Percentiles rank a stretch among this genome's conserved stretches.
phyloP scores from a whole-genome alignment of 2,797 vertebrate genomes.

The Mus caroli region DNA sequence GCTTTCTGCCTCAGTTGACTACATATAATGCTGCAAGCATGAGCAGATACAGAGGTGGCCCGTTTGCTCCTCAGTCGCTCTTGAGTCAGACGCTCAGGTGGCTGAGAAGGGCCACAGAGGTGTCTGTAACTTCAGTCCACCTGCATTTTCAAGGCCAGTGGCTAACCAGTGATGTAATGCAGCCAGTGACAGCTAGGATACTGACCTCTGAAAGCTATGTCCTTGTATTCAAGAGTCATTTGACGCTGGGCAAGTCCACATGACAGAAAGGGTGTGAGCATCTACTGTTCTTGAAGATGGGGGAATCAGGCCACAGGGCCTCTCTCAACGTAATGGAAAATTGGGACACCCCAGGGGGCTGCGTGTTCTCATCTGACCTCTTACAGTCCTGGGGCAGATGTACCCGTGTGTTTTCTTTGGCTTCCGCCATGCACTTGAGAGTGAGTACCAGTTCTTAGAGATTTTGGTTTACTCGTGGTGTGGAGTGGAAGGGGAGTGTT shows the following conservation, averaged over 20 bases:
- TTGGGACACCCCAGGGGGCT: not conserved
- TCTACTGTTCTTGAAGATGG: not conserved
- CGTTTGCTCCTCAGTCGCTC: not conserved
- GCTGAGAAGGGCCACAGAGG: not conserved
- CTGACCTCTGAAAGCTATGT: not conserved
- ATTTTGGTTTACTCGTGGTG: slow-evolving; percentile 32
- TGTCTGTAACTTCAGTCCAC: not conserved
- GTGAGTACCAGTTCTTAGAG: slow-evolving; percentile 63
- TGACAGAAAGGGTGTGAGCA: not conserved
- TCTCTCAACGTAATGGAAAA: not conserved
- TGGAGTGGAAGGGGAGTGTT: slow-evolving; percentile 61
- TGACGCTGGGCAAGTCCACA: accelerated
- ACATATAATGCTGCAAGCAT: not conserved
- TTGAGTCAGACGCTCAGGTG: not conserved
- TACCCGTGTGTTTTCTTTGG: slow-evolving; percentile 66
- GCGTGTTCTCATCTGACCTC: slow-evolving; percentile 69
- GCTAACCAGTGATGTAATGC: not conserved
- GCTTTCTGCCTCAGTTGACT: not conserved
- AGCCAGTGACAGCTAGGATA: not conserved
- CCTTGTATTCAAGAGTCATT: not conserved
- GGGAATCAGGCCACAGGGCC: not conserved
- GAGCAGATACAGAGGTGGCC: not conserved
- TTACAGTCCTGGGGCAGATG: slow-evolving; percentile 66
- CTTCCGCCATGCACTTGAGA: not conserved
- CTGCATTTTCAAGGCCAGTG: not conserved